Base-by-base conservation (phyloP, 2,113 vertebrate genomes). In the Colaptes auratus region DNA sequence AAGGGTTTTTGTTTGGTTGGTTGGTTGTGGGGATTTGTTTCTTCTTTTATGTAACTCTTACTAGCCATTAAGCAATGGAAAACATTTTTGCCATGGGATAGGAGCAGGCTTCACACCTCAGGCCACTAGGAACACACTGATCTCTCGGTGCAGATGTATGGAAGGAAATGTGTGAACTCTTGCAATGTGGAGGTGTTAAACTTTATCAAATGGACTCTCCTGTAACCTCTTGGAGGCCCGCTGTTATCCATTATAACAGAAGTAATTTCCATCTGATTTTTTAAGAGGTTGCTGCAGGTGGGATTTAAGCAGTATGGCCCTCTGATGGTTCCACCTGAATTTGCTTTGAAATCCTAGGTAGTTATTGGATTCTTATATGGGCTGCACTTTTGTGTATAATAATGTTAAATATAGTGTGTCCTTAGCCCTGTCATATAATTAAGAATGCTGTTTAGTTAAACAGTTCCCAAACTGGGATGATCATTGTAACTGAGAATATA, bases 201-300 rank as follows among this genome's bases (percentile, higher is more conserved):
- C 56, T 94, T 96, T 72, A 72, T 88, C 89, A 89, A 77, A 88
- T 89, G 91, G 88, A 44, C 78, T 89, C 52, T 92, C 56, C 69
- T 93, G 90, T 46, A 81, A 71, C 42, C 89, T 96, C 78, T 79
- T 44, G 69, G 93, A 93, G 61, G 92, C 78, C 76, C 92, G 87
- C 79, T 91, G 89, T 55, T 96, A 84, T 59, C 79, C 78, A 84
- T 92, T 89, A 84, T 8, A 95, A 39, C n/a, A 89, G 86, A 90
- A 95, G 86, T 83, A 42, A 91, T 95, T 96, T 95, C 88, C 78
- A 94, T 72, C 81, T 95, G 78, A 91, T 60, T 96, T 94, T 96
- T 88, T 33, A 66, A 53, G 52, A 36, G 74, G 28, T 55, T 50
- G 35, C 28, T 56, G 53, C 64, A 21, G 33, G 39, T 60, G 65